Evolutionary conservation across 2,888 invertebrate species (phyloP).

Genomic region (Leptopilina drosophilae): DNA sequence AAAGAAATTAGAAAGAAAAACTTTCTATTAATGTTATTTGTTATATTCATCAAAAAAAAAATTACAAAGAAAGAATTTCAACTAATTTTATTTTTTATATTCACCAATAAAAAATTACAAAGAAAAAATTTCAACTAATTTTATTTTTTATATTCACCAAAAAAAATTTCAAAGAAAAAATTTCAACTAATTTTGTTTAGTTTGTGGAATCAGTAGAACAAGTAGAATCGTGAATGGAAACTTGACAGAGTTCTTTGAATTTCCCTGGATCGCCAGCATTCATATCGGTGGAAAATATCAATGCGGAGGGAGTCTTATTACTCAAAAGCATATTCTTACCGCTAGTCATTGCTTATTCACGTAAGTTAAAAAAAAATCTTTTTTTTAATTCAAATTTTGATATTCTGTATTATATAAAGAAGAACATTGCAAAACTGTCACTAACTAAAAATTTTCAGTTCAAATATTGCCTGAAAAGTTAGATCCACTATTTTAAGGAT

Average conservation of each 20-base stretch:
- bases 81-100: too few species aligned
- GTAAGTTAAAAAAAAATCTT: slow-evolving; percentile 76
- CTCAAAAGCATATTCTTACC: slow-evolving; percentile 84
- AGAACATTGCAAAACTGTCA: too few species aligned
- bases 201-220: slow-evolving; percentile 80
- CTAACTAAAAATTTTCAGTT: too few species aligned
- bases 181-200: slow-evolving; percentile 66
- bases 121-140: not conserved
- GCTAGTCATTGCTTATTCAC: slow-evolving; percentile 87
- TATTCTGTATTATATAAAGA: too few species aligned
- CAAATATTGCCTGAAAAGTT: too few species aligned
- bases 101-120: too few species aligned
- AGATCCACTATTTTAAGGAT: too few species aligned
- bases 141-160: not conserved
- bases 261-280: slow-evolving; percentile 87
- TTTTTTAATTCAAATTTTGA: too few species aligned
- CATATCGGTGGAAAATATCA: slow-evolving; percentile 82
- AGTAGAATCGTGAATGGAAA: slow-evolving; percentile 86
- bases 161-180: not conserved
- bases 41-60: too few species aligned
- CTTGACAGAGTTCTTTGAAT: slow-evolving; percentile 82
- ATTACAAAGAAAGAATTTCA: too few species aligned
- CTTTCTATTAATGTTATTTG: too few species aligned
- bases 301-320: slow-evolving; percentile 86
- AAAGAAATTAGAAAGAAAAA: too few species aligned